Conservation (phyloP, 2,797 vertebrate species). For the Luscinia luscinia region DNA sequence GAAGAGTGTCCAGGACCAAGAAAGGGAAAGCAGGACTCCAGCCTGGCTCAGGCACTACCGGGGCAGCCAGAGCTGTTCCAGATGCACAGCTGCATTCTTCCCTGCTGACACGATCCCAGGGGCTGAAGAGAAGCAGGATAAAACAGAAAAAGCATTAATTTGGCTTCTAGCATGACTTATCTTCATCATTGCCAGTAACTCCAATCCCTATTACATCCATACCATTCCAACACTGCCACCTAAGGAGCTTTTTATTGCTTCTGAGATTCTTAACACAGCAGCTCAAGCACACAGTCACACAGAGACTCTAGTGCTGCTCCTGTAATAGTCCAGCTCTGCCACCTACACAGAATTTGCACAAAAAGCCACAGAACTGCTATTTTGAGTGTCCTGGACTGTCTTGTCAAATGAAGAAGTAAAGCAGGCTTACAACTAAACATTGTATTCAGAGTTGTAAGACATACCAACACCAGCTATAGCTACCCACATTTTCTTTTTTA, state of each 20-base stretch:
- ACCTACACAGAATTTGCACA: not conserved
- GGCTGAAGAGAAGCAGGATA: not conserved
- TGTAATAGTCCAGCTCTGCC: not conserved
- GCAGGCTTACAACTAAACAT: not conserved
- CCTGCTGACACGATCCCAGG: not conserved
- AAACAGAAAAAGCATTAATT: not conserved
- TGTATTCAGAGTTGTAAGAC: not conserved
- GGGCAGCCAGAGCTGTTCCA: not conserved
- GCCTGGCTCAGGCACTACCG: not conserved
- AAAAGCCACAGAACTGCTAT: not conserved
- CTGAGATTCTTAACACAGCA: not conserved
- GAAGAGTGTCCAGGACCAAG: not conserved
- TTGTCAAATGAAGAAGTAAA: not conserved
- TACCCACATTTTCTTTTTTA: not conserved
- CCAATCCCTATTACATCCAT: not conserved
- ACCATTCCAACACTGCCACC: conserved; percentile 19
- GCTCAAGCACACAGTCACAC: not conserved
- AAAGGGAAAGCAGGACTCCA: not conserved
- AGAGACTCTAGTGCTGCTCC: not conserved
- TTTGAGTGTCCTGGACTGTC: not conserved
- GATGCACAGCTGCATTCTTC: not conserved
- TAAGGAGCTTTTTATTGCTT: conserved; percentile 35
- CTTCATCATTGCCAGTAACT: not conserved
- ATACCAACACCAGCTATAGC: not conserved
- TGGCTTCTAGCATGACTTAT: not conserved